A percentile compares a stretch with the other conserved stretches of the same genome.
Conservation (phyloP, 2,113 vertebrate genomes). For the Irena cyanogastra region DNA sequence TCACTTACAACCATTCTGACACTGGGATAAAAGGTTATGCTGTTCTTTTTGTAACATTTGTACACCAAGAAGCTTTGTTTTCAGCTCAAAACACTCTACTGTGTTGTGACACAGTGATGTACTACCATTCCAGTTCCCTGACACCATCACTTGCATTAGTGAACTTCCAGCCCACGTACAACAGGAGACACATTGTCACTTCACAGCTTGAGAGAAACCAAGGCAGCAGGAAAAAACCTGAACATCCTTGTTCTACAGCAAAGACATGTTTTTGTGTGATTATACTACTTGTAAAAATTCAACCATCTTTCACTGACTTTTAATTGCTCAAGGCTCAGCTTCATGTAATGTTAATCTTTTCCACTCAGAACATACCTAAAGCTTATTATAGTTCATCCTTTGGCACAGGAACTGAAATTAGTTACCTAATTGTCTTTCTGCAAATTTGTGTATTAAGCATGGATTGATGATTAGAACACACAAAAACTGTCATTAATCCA, state of each 20-base stretch:
- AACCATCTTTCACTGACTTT: not conserved
- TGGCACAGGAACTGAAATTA: slow-evolving; percentile 12
- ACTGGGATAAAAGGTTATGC: not conserved
- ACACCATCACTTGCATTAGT: not conserved
- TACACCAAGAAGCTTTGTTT: not conserved
- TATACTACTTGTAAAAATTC: not conserved
- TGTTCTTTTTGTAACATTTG: not conserved
- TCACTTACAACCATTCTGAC: not conserved
- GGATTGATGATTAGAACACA: not conserved
- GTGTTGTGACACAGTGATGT: not conserved
- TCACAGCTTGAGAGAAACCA: not conserved
- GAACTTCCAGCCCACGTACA: not conserved
- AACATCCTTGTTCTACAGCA: not conserved
- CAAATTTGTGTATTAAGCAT: not conserved
- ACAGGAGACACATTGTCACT: not conserved
- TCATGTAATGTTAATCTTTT: slow-evolving; percentile 3
- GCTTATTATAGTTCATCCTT: not conserved
- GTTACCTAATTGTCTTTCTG: not conserved
- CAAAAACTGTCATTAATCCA: not conserved
- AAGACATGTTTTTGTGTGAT: not conserved
- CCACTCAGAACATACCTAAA: not conserved
- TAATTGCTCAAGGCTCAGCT: slow-evolving; percentile 4
- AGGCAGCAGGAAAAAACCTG: not conserved
- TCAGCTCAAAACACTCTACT: not conserved
- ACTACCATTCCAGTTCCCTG: accelerated